Conservation (phyloP, 2,888 invertebrate species). For the Oligia latruncula region DNA sequence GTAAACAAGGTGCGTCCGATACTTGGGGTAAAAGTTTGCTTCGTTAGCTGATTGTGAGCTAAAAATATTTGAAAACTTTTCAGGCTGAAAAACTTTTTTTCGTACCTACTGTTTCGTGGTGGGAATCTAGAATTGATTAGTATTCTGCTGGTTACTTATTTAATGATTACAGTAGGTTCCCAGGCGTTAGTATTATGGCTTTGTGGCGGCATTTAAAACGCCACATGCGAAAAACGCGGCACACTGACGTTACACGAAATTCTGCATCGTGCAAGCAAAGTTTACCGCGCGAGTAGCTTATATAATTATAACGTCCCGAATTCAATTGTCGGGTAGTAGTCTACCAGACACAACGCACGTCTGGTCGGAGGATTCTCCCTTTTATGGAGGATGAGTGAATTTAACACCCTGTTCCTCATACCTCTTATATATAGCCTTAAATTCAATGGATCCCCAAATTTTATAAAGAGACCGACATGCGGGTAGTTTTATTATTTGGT, state of each 20-base stretch:
- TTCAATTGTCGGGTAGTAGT: background rate
- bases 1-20: slow-evolving; percentile 59
- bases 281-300: background rate
- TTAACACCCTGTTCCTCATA: too few species aligned
- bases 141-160: background rate
- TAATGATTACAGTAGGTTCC: background rate
- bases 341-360: too few species aligned
- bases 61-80: slow-evolving; percentile 35
- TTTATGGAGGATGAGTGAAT: too few species aligned
- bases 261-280: background rate
- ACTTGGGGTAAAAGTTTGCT: slow-evolving; percentile 47
- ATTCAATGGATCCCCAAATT: too few species aligned
- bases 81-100: background rate
- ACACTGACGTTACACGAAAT: background rate
- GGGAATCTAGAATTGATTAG: background rate
- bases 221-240: background rate
- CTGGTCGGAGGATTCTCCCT: too few species aligned
- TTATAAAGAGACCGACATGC: too few species aligned
- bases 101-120: background rate
- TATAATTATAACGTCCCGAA: background rate
- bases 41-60: slow-evolving; percentile 42
- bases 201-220: background rate
- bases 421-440: too few species aligned
- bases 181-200: background rate
- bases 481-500: too few species aligned